Evolutionary conservation across 2,888 invertebrate genomes (phyloP).

Genomic region (Dasypogon diadema): DNA sequence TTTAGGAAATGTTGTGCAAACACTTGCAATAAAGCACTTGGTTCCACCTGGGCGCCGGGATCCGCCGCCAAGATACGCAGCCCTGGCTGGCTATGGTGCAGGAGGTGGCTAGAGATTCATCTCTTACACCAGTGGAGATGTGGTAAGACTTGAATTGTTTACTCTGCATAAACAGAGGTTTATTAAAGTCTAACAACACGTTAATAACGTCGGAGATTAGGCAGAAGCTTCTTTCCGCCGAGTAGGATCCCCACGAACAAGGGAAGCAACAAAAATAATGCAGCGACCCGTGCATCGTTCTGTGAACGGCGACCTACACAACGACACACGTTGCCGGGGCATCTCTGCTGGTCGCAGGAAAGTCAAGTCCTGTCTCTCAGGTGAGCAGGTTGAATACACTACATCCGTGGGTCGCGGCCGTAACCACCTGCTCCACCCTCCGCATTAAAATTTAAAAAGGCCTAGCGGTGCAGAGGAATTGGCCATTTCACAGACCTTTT

Average conservation of each 20-base stretch:
- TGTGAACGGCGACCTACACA: no score
- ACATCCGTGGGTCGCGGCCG: not conserved
- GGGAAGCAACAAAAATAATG: not conserved
- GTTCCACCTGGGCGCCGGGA: slow-evolving; percentile 3
- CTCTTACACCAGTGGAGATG: slow-evolving; percentile 26
- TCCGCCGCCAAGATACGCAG: slow-evolving; percentile 9
- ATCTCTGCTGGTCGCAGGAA: no score
- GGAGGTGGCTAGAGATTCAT: not conserved
- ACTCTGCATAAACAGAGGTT: slow-evolving; percentile 39
- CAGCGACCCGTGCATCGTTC: not conserved
- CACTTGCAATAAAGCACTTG: slow-evolving; percentile 29
- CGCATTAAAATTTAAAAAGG: not conserved
- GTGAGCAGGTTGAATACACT: not conserved
- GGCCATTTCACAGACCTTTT: no score
- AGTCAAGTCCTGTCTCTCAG: not conserved
- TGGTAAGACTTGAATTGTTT: slow-evolving; percentile 39
- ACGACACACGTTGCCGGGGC: no score
- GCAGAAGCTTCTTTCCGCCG: slow-evolving; percentile 4
- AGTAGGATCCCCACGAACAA: not conserved
- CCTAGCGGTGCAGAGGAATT: not conserved
- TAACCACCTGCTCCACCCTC: not conserved
- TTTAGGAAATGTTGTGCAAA: slow-evolving; percentile 14
- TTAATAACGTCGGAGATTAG: slow-evolving; percentile 39
- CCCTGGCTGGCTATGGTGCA: not conserved
- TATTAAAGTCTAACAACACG: slow-evolving; percentile 43